Percentiles rank a stretch among this genome's conserved stretches.
These are phyloP conservation scores for Phasianus colchicus DNA, from an alignment of 2,113 vertebrate genomes.

Conservation along the genomic window DNA sequence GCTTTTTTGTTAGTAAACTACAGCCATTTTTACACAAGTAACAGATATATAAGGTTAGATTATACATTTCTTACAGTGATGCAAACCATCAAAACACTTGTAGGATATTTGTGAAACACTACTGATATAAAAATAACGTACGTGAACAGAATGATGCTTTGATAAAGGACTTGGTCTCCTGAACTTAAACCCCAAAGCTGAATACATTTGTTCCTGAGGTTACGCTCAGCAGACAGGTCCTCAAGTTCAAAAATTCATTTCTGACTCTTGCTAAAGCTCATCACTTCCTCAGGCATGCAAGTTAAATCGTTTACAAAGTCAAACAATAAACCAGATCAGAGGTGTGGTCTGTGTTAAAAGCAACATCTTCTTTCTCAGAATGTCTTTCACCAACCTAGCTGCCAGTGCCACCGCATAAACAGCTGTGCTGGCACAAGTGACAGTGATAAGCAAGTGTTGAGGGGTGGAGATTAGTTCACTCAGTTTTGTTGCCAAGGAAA, in stretches of 20 bases:
- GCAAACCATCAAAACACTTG: background rate
- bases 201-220: background rate
- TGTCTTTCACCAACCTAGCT: background rate
- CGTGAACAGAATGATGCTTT: background rate
- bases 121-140: background rate
- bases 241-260: background rate
- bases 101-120: background rate
- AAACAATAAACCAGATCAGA: background rate
- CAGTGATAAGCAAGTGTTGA: background rate
- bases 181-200: background rate
- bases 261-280: background rate
- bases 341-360: background rate
- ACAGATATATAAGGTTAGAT: background rate
- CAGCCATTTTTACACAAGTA: background rate
- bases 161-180: background rate
- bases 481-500: conserved; percentile 8
- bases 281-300: background rate
- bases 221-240: background rate
- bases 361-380: background rate
- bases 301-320: background rate
- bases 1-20: background rate
- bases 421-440: background rate
- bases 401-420: background rate
- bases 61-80: background rate
- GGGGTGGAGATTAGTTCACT: background rate